Percentiles rank a stretch among this genome's conserved stretches.
Evolutionary conservation across 2,113 vertebrate species (phyloP).

Genomic region (Microcebus griseorufus): DNA sequence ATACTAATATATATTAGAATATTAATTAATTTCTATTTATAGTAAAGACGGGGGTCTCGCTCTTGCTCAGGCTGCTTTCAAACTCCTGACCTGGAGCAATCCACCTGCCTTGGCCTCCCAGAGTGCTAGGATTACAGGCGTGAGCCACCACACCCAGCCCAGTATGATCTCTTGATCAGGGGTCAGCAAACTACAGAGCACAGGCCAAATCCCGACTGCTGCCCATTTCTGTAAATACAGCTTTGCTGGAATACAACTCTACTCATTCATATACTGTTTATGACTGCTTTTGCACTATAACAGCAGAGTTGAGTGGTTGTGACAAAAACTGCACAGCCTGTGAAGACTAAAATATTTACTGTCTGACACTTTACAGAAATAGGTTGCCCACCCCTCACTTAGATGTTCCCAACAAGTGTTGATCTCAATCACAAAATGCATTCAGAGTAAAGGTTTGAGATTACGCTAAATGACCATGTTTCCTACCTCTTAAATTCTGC

Average conservation of each 20-base stretch:
- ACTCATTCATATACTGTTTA: not conserved
- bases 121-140: too few species aligned
- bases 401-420: not conserved
- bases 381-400: not conserved
- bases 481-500: not conserved
- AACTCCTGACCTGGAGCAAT: too few species aligned
- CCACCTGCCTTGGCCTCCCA: too few species aligned
- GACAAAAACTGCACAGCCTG: not conserved
- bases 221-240: constrained; percentile 21
- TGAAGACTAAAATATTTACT: constrained; percentile 30
- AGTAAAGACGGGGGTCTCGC: too few species aligned
- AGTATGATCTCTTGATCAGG: not conserved
- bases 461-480: not conserved
- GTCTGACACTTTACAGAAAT: not conserved
- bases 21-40: too few species aligned
- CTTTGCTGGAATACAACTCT: not conserved
- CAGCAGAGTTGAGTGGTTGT: not conserved
- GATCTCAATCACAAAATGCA: not conserved
- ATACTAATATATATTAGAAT: too few species aligned
- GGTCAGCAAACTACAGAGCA: not conserved
- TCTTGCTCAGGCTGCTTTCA: too few species aligned
- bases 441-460: not conserved
- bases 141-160: too few species aligned
- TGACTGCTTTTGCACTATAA: not conserved
- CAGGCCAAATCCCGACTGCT: not conserved